Conservation (phyloP, 2,888 invertebrate genomes). For the Dicyrtoma fusca region DNA sequence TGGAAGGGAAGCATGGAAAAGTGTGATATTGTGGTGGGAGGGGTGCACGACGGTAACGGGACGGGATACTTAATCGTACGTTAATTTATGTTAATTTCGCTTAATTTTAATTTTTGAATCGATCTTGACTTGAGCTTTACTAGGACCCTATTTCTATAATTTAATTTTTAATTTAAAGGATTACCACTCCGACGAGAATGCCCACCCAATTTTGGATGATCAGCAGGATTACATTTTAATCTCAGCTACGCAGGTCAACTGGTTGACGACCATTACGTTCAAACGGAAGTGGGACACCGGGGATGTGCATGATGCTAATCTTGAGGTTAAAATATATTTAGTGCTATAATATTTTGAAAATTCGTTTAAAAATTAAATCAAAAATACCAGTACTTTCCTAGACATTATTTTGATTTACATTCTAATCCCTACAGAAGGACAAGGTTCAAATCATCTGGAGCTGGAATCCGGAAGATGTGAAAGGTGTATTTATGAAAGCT, state of each 20-base stretch:
- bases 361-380: not conserved
- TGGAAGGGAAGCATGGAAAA: slow-evolving; percentile 52
- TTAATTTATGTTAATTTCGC: not conserved
- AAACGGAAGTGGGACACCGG: slow-evolving; percentile 39
- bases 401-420: slow-evolving; percentile 10
- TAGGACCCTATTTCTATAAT: not conserved
- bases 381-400: not conserved
- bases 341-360: not conserved
- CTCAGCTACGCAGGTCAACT: slow-evolving; percentile 37
- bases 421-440: slow-evolving; percentile 38
- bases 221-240: slow-evolving; percentile 46
- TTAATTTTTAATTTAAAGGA: slow-evolving; percentile 39
- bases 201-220: slow-evolving; percentile 41
- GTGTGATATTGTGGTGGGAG: slow-evolving; percentile 53
- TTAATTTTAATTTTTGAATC: not conserved
- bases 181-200: slow-evolving; percentile 50
- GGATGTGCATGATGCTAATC: slow-evolving; percentile 44
- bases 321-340: too few species aligned
- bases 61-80: slow-evolving; percentile 16
- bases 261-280: slow-evolving; percentile 48
- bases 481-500: slow-evolving; percentile 10
- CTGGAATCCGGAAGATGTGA: slow-evolving; percentile 48
- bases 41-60: slow-evolving; percentile 43
- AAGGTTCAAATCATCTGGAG: slow-evolving; percentile 50
- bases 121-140: not conserved